Evolutionary conservation across 2,797 vertebrate genomes (phyloP), one percentile per base, ranked within the genome.

Genomic region (Sebastes alutus): DNA sequence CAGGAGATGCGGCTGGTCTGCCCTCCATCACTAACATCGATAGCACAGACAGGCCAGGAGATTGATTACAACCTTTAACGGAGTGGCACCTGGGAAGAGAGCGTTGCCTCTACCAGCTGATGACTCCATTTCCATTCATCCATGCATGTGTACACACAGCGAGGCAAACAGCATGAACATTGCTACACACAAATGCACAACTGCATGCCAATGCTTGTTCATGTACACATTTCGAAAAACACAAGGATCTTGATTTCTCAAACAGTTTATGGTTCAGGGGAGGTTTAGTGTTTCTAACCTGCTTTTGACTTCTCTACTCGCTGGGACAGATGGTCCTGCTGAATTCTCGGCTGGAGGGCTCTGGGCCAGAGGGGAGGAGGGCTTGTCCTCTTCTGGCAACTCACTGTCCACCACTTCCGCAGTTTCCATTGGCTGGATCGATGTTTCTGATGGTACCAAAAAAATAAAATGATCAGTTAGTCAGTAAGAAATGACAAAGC

Each of bases 261-360:
- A 69, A 79, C 30, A 67, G 72, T 29, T 49, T 32, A 30, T 69
- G 33, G 85, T 86, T 88, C 84, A 82, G 60, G 20, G 25, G 6
- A 87, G 72, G 72, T 82, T 83, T 62, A 77, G 76, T 67, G 80
- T 33, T 81, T 85, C 97, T 94, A 80, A 99, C 98, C 98, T 98
- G 97, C 94, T 97, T 96, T 96, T 97, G 92, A 97, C 96, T 96
- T 97, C 96, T 88, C 96, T 95, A 66, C 95, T 96, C 64, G 96
- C 94, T 30, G 96, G 96, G 93, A 96, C 93, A 81, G 96, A 96
- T 94, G 96, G 94, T 93, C 93, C 94, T 42, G 91, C 89, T 74
- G 97, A 95, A 86, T 95, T 96, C 46, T 56, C 96, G 91, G 86
- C 90, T 93, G 68, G 95, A 94, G 85, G 94, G 95, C 94, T 96